phyloP scores from a whole-genome alignment of 2,113 vertebrate species.

The Anas platyrhynchos region DNA sequence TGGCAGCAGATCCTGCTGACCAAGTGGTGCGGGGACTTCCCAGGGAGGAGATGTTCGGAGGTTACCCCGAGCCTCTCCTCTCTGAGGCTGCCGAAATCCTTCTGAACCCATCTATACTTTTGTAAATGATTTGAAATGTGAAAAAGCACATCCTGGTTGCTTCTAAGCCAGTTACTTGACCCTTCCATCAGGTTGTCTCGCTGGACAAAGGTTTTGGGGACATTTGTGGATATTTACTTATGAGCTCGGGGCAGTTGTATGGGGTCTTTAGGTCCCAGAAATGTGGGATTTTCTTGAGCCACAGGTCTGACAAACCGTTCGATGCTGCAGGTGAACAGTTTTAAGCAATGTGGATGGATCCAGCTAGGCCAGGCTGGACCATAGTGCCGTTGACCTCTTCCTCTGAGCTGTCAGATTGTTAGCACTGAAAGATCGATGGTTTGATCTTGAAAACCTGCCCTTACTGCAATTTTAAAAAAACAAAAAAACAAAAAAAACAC shows the following conservation, averaged over 20 bases:
- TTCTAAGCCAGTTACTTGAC: background rate
- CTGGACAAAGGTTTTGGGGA: background rate
- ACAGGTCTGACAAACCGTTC: background rate
- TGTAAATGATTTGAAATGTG: background rate
- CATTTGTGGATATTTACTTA: background rate
- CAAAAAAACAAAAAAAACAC: background rate
- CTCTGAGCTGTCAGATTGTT: background rate
- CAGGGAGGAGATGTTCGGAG: background rate
- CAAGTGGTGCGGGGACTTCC: background rate
- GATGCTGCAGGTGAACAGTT: background rate
- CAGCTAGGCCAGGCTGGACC: background rate
- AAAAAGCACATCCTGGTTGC: background rate
- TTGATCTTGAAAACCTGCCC: background rate
- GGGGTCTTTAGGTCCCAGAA: background rate
- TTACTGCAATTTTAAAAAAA: background rate
- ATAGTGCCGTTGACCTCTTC: background rate
- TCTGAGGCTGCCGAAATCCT: background rate
- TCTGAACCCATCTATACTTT: background rate
- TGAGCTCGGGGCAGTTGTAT: rapidly evolving
- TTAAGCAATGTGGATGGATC: background rate
- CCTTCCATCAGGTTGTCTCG: background rate
- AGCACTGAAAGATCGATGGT: background rate
- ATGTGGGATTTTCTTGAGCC: background rate
- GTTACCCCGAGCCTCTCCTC: background rate
- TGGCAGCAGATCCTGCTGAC: background rate